Conservation (phyloP, 2,113 vertebrate genomes). For the Zosterops japonicus region DNA sequence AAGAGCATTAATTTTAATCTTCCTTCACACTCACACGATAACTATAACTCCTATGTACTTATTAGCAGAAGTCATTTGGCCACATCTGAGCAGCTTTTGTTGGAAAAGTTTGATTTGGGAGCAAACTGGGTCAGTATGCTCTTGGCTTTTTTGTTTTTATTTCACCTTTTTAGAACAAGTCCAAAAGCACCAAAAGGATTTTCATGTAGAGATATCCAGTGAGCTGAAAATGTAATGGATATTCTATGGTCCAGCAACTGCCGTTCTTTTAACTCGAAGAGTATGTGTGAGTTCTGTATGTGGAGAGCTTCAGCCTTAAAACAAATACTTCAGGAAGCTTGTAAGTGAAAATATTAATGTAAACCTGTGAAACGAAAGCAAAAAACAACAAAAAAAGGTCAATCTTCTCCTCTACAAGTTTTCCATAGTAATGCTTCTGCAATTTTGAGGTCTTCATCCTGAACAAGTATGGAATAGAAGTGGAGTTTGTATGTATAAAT, state of each 20-base stretch:
- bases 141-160: neutral
- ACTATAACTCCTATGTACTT: neutral
- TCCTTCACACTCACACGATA: neutral
- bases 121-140: neutral
- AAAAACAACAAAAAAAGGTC: no score
- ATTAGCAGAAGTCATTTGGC: neutral
- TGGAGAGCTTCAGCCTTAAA: neutral
- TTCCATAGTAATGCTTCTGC: neutral
- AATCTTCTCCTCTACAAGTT: neutral
- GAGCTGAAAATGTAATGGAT: neutral
- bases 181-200: neutral
- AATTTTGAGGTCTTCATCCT: neutral
- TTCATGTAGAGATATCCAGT: neutral
- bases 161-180: neutral
- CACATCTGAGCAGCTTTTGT: neutral
- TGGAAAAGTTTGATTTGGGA: neutral
- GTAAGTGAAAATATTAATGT: neutral
- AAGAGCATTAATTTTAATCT: constrained; percentile 3
- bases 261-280: neutral
- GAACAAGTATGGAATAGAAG: neutral
- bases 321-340: neutral
- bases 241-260: neutral
- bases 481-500: neutral
- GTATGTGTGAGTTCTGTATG: fast-evolving
- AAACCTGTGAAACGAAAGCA: neutral